Evolutionary conservation across 2,797 vertebrate genomes (phyloP).

Genomic region (Pseudochirops cupreus): DNA sequence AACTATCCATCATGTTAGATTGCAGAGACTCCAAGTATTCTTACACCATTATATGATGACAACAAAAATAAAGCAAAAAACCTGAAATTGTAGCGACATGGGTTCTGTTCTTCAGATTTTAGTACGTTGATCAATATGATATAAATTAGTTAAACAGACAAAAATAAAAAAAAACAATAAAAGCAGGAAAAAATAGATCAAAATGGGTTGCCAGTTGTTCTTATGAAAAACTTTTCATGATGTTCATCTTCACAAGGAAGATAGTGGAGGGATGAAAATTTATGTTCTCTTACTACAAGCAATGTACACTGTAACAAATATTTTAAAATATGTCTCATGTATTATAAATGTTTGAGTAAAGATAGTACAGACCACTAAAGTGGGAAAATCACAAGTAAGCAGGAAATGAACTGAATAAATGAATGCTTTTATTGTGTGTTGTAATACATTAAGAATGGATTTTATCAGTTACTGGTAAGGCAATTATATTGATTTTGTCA

Average conservation of each 20-base stretch:
- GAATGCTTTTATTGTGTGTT: too few relatives aligned
- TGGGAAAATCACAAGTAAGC: too few relatives aligned
- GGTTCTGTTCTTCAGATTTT: not conserved
- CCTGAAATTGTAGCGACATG: not conserved
- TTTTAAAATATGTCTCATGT: too few relatives aligned
- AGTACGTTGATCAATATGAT: not conserved
- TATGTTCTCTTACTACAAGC: not conserved
- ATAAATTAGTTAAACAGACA: not conserved
- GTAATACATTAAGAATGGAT: too few relatives aligned
- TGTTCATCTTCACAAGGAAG: not conserved
- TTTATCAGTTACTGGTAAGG: too few relatives aligned
- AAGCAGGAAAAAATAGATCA: not conserved
- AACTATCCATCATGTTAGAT: too few relatives aligned
- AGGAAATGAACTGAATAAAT: too few relatives aligned
- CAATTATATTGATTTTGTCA: too few relatives aligned
- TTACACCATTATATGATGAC: not conserved
- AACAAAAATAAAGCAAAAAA: not conserved
- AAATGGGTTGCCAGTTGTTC: not conserved
- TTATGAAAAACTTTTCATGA: not conserved
- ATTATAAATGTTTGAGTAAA: too few relatives aligned
- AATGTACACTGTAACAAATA: not conserved
- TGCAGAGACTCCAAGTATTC: not conserved
- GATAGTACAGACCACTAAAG: too few relatives aligned
- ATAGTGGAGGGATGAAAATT: not conserved
- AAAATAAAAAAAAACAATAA: not conserved